Evolutionary conservation across 1,140 invertebrate genomes (phyloP).

Genomic region (Chelonus insularis): DNA sequence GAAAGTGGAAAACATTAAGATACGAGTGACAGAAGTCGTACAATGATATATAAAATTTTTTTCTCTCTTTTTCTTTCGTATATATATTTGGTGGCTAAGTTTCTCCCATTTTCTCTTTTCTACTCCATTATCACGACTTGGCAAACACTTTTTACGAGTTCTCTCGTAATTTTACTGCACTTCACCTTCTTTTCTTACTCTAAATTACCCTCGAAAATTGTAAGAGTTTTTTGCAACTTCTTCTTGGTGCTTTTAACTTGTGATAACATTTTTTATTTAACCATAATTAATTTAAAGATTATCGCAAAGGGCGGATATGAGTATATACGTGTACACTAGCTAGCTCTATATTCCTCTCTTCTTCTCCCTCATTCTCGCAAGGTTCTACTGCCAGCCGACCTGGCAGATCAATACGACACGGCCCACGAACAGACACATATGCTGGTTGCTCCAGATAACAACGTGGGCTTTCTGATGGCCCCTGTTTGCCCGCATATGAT

Average conservation of each 20-base stretch:
- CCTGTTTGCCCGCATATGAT: conserved; percentile 52
- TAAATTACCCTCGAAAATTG: not conserved
- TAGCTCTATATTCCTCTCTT: conserved; percentile 9
- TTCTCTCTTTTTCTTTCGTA: no score
- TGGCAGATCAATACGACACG: conserved; percentile 55
- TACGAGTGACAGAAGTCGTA: no score
- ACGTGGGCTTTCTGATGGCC: conserved; percentile 34
- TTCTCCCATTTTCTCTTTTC: not conserved
- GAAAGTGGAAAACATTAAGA: no score
- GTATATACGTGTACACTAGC: no score
- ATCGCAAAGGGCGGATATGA: no score
- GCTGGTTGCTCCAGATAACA: conserved; percentile 53
- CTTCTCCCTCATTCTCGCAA: not conserved
- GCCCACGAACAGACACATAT: conserved; percentile 44
- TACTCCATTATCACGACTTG: conserved; percentile 16
- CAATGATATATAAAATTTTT: no score
- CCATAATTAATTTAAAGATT: no score
- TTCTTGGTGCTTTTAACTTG: no score
- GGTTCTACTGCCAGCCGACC: conserved; percentile 30
- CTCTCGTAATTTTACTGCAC: conserved; percentile 18
- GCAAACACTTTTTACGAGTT: conserved; percentile 21
- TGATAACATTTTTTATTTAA: no score
- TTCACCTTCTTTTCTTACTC: conserved; percentile 16
- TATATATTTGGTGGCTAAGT: no score
- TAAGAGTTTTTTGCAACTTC: not conserved